These are phyloP conservation scores for Erebia ligea DNA, from an alignment of 2,888 invertebrate genomes.

Conservation along the genomic window DNA sequence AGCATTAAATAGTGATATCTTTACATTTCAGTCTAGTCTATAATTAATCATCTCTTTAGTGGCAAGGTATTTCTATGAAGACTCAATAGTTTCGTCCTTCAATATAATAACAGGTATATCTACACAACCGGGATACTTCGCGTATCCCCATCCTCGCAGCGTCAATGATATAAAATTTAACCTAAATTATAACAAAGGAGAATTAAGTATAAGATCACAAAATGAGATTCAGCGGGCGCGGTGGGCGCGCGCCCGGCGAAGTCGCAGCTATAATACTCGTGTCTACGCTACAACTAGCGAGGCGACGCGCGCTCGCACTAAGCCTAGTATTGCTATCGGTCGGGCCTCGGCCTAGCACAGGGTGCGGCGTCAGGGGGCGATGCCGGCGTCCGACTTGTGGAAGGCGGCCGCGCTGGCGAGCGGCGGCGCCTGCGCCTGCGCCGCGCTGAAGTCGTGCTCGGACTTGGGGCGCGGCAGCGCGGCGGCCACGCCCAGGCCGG, in stretches of 20 bases:
- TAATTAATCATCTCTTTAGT: constrained; percentile 78
- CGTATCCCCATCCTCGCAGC: constrained; percentile 80
- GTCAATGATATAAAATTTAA: constrained; percentile 84
- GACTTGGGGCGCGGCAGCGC: constrained; percentile 91
- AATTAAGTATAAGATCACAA: constrained; percentile 84
- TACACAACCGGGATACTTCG: constrained; percentile 77
- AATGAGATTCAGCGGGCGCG: constrained; percentile 82
- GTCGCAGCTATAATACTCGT: constrained; percentile 79
- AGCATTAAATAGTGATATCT: constrained; percentile 83
- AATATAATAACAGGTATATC: constrained; percentile 81
- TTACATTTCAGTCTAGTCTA: constrained; percentile 83
- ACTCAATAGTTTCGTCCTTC: constrained; percentile 79
- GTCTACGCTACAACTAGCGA: constrained; percentile 80
- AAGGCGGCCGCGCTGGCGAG: constrained; percentile 83
- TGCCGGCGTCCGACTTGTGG: constrained; percentile 92
- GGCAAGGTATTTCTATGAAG: constrained; percentile 83
- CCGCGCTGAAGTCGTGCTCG: constrained; percentile 91
- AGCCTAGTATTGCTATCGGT: constrained; percentile 81
- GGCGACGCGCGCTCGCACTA: constrained; percentile 75
- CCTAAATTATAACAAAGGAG: constrained; percentile 84
- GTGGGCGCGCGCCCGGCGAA: constrained; percentile 72
- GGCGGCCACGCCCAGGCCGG: constrained; percentile 83
- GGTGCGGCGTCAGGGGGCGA: constrained; percentile 89
- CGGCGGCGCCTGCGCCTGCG: constrained; percentile 78
- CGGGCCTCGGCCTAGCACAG: constrained; percentile 82